Evolutionary conservation across 2,797 vertebrate species (phyloP), one percentile per base, ranked within the genome.

Genomic region (Hippopotamyrus pictus): DNA sequence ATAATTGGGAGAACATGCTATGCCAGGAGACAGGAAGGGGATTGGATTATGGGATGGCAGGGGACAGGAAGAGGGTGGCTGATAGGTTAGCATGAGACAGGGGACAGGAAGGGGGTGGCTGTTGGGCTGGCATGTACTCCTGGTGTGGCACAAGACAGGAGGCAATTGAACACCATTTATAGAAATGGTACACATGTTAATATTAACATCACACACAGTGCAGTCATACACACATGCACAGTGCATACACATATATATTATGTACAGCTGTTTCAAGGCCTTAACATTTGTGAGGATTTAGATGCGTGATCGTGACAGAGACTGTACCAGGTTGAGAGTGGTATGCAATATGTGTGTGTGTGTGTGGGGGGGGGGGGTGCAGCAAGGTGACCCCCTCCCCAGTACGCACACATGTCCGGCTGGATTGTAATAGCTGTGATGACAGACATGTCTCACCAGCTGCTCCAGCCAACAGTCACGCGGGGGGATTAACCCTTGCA

Each of bases 381-480:
- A 41, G 33, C 29, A 76, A 76, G 69, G 5, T 76, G 33, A 76
- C 69, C 69, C 69, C 69, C 69, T 8, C 69, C 14, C 29, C 69
- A 76, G 37, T 76, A 19, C 14, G 14, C 69, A 76, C 33, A 41
- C 33, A 76, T 41, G 95, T 95, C 94, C 91, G 93, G 92, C 91
- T 94, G 97, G 97, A 97, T 97, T 97, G 96, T 97, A 98, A 98
- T 98, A 98, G 97, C 97, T 92, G 93, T 92, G 97, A 93, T 99
- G 98, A 99, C 97, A 97, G 98, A 99, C 96, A 94, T 94, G 95
- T 95, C 95, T 95, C 95, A 96, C 96, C 98, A 99, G 97, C 97
- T 99, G 98, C 95, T 93, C 93, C 88, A 87, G 91, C 92, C 92
- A 91, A 87, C 90, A 91, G 90, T 44, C 86, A 87, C 89, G 91